A percentile compares a stretch with the other conserved stretches of the same genome.
These are phyloP conservation scores for Sminthurinus signatus DNA, from an alignment of 1,140 invertebrate species.

Conservation along the genomic window DNA sequence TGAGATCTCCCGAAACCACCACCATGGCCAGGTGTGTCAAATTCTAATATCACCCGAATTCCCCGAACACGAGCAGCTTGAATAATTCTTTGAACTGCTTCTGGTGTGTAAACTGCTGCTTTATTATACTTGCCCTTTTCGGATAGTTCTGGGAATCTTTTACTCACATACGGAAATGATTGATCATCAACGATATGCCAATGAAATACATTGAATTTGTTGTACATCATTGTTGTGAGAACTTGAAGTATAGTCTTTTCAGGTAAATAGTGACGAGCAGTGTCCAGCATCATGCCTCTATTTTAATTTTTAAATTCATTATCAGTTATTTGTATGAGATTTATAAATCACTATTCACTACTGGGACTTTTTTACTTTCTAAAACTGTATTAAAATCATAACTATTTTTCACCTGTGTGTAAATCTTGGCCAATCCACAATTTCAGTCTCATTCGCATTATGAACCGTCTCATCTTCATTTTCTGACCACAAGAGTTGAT, in stretches of 20 bases:
- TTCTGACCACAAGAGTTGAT: slow-evolving; percentile 30
- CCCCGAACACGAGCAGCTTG: slow-evolving; percentile 72
- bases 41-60: slow-evolving; percentile 83
- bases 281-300: slow-evolving; percentile 53
- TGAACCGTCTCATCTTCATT: neutral
- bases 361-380: too few relatives aligned
- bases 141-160: slow-evolving; percentile 26
- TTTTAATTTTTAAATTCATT: too few relatives aligned
- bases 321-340: too few relatives aligned
- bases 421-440: slow-evolving; percentile 53
- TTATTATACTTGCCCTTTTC: slow-evolving; percentile 60
- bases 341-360: too few relatives aligned
- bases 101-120: slow-evolving; percentile 60
- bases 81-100: slow-evolving; percentile 60
- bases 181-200: slow-evolving; percentile 59
- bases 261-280: slow-evolving; percentile 51
- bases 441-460: slow-evolving; percentile 45
- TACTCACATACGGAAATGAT: slow-evolving; percentile 28
- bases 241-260: slow-evolving; percentile 46
- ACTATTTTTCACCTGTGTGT: too few relatives aligned
- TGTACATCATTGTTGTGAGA: slow-evolving; percentile 52
- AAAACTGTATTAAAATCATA: too few relatives aligned
- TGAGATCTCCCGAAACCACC: slow-evolving; percentile 27
- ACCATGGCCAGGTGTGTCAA: slow-evolving; percentile 72
- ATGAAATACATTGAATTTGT: slow-evolving; percentile 59